Evolutionary conservation across 2,113 vertebrate genomes (phyloP), one percentile per base, ranked within the genome.

Genomic region (Antechinus stuartii): DNA sequence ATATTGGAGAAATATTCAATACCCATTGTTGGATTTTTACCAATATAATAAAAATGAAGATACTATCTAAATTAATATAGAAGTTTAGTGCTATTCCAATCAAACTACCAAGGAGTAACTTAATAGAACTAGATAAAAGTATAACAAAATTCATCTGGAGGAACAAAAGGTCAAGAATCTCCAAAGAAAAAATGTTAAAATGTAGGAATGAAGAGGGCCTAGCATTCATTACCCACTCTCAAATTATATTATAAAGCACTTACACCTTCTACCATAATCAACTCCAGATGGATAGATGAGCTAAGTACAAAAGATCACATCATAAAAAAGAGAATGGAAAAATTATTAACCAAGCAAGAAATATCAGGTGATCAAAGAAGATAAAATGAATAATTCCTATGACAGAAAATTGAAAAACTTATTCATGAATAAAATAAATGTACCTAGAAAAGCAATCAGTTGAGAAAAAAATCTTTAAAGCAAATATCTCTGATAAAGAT

Each of bases 61-160:
- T 42, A 42, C 68, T 84, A 84, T 84, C 68, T 84, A 84, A 84
- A 42, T 84, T 23, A 84, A 84, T 84, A 84, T 42, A 84, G n/a
- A 84, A 16, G 19, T 84, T 84, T 42, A 42, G n/a, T 84, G 68
- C 68, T n/a, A 42, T 84, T 84, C 68, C 16, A 84, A 84, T 84
- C n/a, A 84, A 84, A 84, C 68, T 42, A 84, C 68, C n/a, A 8
- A 84, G n/a, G 68, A 84, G 68, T 84, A 42, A 84, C 68, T 84
- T 84, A 84, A 84, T 84, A 84, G 68, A 84, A 84, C 68, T 84
- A 84, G 68, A 84, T 84, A 84, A 84, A 84, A 84, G 42, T 42
- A 84, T 84, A 84, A 42, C 68, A 84, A 84, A 84, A 23, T 84
- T 84, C 68, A 84, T 84, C n/a, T 84, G n/a, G n/a, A 84, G n/a